A percentile compares a stretch with the other conserved stretches of the same genome.
Conservation (phyloP, 1,140 invertebrate genomes). For the Littorina saxatilis region DNA sequence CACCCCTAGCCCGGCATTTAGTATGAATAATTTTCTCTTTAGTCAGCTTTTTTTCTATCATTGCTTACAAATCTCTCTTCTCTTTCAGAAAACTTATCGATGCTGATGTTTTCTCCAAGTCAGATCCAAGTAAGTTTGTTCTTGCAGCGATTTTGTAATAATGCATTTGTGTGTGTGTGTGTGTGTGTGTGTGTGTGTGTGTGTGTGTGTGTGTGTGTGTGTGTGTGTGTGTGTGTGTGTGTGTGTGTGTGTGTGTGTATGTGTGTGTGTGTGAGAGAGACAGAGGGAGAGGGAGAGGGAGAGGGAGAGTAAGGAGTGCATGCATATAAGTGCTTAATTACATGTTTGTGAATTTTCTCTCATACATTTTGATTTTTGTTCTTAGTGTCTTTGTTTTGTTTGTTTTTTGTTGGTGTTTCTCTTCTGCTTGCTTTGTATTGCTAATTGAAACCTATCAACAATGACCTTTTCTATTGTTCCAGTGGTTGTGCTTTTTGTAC, state of each 20-base stretch:
- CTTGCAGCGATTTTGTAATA: background rate
- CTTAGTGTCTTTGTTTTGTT: no score
- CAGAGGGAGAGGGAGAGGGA: no score
- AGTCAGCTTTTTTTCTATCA: slow-evolving; percentile 33
- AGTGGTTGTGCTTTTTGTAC: slow-evolving; percentile 67
- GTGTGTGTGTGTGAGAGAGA: background rate
- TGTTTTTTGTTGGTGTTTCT: no score
- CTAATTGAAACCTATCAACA: background rate
- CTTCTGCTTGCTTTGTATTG: no score
- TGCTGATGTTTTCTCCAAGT: slow-evolving; percentile 74
- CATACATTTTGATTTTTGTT: no score
- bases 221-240: slow-evolving; percentile 14
- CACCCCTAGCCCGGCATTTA: no score
- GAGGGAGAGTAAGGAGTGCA: no score
- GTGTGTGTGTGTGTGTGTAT: slow-evolving; percentile 22
- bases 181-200: slow-evolving; percentile 24
- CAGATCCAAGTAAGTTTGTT: slow-evolving; percentile 69
- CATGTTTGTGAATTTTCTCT: no score
- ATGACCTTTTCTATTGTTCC: slow-evolving; percentile 48
- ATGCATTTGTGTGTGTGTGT: no score
- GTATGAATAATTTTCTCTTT: no score
- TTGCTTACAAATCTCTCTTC: slow-evolving; percentile 30
- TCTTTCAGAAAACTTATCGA: slow-evolving; percentile 70
- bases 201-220: no score
- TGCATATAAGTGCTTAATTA: no score